Conservation (phyloP, 2,888 invertebrate genomes). For the Leptothorax acervorum region DNA sequence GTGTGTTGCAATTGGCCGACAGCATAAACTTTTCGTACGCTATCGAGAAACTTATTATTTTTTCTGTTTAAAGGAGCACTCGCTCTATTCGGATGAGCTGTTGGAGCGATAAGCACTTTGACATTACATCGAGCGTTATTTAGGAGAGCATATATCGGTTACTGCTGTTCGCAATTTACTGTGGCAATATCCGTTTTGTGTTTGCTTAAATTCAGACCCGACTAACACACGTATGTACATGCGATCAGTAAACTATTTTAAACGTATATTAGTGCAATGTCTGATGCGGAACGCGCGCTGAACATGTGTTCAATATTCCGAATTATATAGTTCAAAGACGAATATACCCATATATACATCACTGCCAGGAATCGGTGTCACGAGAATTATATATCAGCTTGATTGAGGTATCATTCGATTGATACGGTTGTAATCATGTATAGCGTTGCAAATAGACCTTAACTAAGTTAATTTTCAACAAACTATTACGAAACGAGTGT, state of each 20-base stretch:
- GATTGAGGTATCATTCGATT: constrained; percentile 15
- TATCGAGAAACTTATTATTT: constrained; percentile 25
- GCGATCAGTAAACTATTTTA: constrained; percentile 1
- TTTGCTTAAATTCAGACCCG: not conserved
- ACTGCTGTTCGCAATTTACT: not conserved
- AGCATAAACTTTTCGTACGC: constrained; percentile 41
- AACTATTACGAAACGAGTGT: not conserved
- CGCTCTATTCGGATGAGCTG: not conserved
- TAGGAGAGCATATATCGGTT: not conserved
- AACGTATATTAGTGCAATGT: not conserved
- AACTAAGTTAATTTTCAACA: constrained; percentile 30
- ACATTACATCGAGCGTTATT: not conserved
- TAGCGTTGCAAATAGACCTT: not conserved
- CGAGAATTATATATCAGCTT: not conserved
- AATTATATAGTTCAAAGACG: not conserved
- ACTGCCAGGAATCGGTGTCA: not conserved
- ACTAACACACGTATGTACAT: not conserved
- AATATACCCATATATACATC: not conserved
- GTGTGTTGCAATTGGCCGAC: constrained; percentile 46
- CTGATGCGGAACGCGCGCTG: not conserved
- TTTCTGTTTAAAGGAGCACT: not conserved
- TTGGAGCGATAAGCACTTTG: not conserved
- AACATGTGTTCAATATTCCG: not conserved
- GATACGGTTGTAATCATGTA: not conserved
- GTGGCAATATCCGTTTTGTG: not conserved